phyloP scores from a whole-genome alignment of 2,888 invertebrate species.

The Cylindroiulus punctatus region DNA sequence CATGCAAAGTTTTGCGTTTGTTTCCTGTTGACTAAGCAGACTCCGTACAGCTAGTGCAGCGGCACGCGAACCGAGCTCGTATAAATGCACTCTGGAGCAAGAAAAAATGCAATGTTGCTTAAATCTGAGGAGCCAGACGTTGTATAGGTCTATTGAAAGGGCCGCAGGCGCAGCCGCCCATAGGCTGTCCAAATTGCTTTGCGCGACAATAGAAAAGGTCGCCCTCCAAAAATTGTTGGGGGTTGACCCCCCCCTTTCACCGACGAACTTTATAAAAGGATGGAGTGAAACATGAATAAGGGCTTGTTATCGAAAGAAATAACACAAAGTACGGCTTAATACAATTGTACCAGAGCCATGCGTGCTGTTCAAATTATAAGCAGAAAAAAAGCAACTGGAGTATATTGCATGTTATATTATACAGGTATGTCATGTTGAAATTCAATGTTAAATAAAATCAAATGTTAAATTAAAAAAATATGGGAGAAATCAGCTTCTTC shows the following conservation, averaged over 20 bases:
- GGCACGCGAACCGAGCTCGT: background rate
- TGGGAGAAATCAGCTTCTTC: too few species aligned
- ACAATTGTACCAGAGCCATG: too few species aligned
- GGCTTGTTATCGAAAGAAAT: background rate
- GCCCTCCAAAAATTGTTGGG: background rate
- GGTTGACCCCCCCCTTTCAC: constrained; percentile 12
- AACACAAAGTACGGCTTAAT: background rate
- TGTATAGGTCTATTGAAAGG: background rate
- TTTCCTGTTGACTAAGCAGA: constrained; percentile 10
- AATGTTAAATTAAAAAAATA: too few species aligned
- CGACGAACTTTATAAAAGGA: background rate
- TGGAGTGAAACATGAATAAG: constrained; percentile 18
- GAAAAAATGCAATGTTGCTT: background rate
- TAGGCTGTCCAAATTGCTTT: constrained; percentile 8
- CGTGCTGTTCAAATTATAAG: background rate
- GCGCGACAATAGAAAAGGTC: constrained; percentile 7
- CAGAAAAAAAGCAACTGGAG: background rate
- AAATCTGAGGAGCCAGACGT: background rate
- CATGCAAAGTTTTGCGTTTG: background rate
- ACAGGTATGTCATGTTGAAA: too few species aligned
- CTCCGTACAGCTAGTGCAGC: background rate
- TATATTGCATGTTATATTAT: too few species aligned
- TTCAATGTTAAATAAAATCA: too few species aligned
- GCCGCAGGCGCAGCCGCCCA: background rate
- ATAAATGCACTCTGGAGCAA: background rate